These are phyloP conservation scores for Myiozetetes cayanensis DNA, from an alignment of 2,113 vertebrate species.

Conservation along the genomic window DNA sequence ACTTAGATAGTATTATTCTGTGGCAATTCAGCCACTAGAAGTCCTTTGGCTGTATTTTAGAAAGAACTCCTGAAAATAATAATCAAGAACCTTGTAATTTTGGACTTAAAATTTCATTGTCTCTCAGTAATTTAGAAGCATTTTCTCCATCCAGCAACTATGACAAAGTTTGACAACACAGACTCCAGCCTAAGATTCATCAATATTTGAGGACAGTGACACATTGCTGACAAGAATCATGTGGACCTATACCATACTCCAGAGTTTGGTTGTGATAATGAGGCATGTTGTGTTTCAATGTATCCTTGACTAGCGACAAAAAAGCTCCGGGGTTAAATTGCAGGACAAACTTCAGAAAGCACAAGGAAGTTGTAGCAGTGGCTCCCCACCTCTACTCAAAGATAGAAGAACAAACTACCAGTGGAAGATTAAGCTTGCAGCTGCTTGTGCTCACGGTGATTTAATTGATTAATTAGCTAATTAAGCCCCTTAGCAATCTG, in stretches of 20 bases:
- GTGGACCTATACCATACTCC: background rate
- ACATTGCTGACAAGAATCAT: background rate
- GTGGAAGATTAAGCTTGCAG: background rate
- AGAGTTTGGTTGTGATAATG: background rate
- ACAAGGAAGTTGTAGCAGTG: background rate
- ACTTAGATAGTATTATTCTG: background rate
- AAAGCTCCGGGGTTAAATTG: background rate
- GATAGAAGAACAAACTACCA: background rate
- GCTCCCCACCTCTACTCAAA: background rate
- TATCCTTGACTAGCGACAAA: background rate
- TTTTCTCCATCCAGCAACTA: background rate
- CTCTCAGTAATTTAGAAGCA: background rate
- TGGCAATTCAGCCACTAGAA: background rate
- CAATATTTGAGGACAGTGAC: background rate
- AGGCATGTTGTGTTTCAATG: background rate
- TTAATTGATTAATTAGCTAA: slow-evolving; percentile 26
- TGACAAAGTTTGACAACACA: background rate
- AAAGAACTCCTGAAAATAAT: background rate
- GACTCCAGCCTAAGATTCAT: background rate
- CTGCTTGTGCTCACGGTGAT: background rate
- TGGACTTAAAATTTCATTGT: background rate
- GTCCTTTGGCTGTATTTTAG: background rate
- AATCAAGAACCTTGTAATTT: background rate
- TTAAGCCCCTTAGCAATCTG: background rate
- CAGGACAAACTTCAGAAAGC: background rate